phyloP scores from a whole-genome alignment of 2,797 vertebrate species.

The Tragopan temminckii region DNA sequence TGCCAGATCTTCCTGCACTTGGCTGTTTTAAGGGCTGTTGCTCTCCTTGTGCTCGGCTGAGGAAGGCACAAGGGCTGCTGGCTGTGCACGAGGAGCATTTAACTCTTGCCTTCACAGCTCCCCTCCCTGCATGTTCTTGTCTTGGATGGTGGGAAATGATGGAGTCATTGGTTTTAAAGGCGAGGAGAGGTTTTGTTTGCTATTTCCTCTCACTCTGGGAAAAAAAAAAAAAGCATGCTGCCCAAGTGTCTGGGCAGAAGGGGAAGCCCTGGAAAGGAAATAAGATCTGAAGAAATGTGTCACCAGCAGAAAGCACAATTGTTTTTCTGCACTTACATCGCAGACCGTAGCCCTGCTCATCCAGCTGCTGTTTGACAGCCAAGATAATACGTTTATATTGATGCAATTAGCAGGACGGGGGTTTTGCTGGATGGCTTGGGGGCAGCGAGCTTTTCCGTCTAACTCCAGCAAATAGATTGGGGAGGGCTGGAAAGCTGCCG shows the following conservation, averaged over 20 bases:
- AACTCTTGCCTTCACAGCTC: neutral
- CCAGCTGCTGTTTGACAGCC: conserved; percentile 49
- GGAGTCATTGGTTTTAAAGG: rapidly evolving
- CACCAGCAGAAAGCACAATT: conserved; percentile 51
- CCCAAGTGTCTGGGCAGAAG: neutral
- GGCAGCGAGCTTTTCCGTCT: conserved; percentile 51
- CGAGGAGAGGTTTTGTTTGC: neutral
- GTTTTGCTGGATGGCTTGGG: conserved; percentile 53
- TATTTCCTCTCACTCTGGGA: neutral
- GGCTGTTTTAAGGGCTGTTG: neutral
- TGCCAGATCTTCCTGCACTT: neutral
- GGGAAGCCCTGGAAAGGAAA: conserved; percentile 33
- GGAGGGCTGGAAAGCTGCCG: conserved; percentile 33
- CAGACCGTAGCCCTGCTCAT: conserved; percentile 19
- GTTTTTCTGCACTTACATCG: conserved; percentile 45
- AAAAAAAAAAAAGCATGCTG: neutral
- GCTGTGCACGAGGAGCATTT: neutral
- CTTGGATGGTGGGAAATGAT: neutral
- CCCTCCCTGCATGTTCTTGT: rapidly evolving
- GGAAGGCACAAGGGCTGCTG: neutral
- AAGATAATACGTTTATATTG: conserved; percentile 67
- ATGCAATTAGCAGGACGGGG: conserved; percentile 65
- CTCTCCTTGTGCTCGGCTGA: neutral
- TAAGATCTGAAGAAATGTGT: conserved; percentile 39
- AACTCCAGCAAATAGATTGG: conserved; percentile 27